A percentile compares a stretch with the other conserved stretches of the same genome.
Evolutionary conservation across 2,797 vertebrate genomes (phyloP).

Genomic region (Malacoctenus gilli): DNA sequence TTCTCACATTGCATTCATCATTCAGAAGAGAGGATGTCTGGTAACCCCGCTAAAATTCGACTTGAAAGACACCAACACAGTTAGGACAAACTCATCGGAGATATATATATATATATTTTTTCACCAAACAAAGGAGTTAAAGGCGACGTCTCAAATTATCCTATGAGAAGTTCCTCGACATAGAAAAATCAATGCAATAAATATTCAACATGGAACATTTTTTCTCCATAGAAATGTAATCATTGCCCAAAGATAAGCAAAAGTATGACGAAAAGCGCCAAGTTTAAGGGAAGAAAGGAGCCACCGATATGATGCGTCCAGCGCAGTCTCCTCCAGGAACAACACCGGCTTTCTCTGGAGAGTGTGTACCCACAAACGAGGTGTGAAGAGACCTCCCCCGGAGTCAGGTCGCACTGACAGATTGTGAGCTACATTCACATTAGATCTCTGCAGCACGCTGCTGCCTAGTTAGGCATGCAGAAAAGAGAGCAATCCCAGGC

Average conservation of each 20-base stretch:
- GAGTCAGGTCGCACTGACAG: slow-evolving; percentile 30
- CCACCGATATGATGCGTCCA: too few relatives aligned
- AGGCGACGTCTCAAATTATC: too few relatives aligned
- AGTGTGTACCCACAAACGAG: slow-evolving; percentile 1
- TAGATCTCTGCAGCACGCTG: slow-evolving; percentile 29
- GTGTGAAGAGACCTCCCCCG: slow-evolving; percentile 18
- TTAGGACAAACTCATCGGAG: background rate
- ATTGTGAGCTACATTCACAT: slow-evolving; percentile 25
- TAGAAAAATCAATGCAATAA: too few relatives aligned
- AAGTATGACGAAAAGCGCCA: too few relatives aligned
- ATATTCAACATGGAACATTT: too few relatives aligned
- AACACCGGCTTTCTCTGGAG: background rate
- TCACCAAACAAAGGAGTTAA: too few relatives aligned
- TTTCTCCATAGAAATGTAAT: too few relatives aligned
- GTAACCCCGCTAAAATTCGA: slow-evolving; percentile 15
- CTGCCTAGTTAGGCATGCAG: slow-evolving; percentile 41
- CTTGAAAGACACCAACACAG: background rate
- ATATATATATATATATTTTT: too few relatives aligned
- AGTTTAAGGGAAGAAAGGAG: too few relatives aligned
- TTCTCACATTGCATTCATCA: slow-evolving; percentile 14
- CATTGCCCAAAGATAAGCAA: too few relatives aligned
- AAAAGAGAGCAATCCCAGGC: slow-evolving; percentile 26
- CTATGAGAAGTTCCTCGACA: too few relatives aligned
- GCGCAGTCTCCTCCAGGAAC: too few relatives aligned
- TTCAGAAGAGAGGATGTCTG: background rate